phyloP scores from a whole-genome alignment of 1,140 invertebrate genomes.

The Aphidius ervi region DNA sequence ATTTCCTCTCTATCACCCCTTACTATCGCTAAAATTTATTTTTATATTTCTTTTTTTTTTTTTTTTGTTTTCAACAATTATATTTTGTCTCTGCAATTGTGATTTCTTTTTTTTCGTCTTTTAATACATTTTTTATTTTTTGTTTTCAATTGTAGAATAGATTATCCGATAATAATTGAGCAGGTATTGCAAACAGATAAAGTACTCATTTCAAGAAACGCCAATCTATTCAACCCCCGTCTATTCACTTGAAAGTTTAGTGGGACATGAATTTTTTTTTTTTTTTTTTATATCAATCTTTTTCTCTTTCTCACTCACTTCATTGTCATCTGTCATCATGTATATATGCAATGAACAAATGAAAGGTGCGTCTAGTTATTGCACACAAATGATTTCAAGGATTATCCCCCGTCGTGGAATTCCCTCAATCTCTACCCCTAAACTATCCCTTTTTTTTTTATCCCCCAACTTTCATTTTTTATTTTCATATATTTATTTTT shows the following conservation, averaged over 20 bases:
- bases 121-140: conserved; percentile 9
- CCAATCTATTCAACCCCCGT: conserved; percentile 6
- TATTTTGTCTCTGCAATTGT: neutral
- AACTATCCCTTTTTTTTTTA: too few species aligned
- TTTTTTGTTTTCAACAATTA: too few species aligned
- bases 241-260: conserved; percentile 3
- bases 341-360: conserved; percentile 47
- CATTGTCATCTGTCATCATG: conserved; percentile 53
- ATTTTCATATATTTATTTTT: too few species aligned
- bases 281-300: too few species aligned
- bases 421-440: too few species aligned
- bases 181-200: conserved; percentile 49
- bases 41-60: too few species aligned
- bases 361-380: conserved; percentile 18
- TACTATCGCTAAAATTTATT: too few species aligned
- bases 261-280: conserved; percentile 16
- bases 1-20: too few species aligned
- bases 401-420: conserved; percentile 36
- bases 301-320: conserved; percentile 25
- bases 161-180: conserved; percentile 54
- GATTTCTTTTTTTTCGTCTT: conserved; percentile 2
- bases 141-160: conserved; percentile 14
- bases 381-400: conserved; percentile 29
- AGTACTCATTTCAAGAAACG: conserved; percentile 22
- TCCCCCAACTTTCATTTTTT: too few species aligned